Evolutionary conservation across 2,888 invertebrate genomes (phyloP), one percentile per base, ranked within the genome.

Genomic region (Gryllus longicercus): DNA sequence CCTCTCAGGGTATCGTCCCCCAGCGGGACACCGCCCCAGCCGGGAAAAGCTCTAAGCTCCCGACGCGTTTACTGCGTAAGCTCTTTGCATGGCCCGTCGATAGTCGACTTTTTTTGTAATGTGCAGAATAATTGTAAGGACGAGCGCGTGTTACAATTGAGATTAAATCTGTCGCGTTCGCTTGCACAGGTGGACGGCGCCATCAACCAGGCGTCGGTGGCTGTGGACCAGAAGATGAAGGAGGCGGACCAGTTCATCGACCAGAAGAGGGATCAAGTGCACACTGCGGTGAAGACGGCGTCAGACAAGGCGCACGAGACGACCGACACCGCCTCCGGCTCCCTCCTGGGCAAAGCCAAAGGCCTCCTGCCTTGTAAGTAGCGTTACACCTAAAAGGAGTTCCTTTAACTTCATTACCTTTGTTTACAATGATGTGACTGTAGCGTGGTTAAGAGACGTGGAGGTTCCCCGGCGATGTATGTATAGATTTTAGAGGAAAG

Each of bases 241-340:
- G 90, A 91, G 82, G 89, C 92, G 50, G 91, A 91, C 85, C 90
- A 91, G 84, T 91, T 88, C 85, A 87, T 91, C 81, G 91, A 88
- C 84, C 90, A 90, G 83, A 91, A 92, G 85, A 88, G 85, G 77
- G 84, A 84, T 0, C 84, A 85, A 76, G 83, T 82, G 49, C 77
- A 74, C 16, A 75, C 79, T 50, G 84, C 83, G 25, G 82, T 84
- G 76, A 83, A 84, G 78, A 83, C 83, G 75, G 83, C 84, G 75
- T 81, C 83, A 0, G 80, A 82, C 51, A 85, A 85, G 81, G 85
- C 84, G 10, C 81, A 83, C 0, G 87, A 89, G 77, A 88, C 89
- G 25, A 89, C 89, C 11, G 87, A 89, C 2, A 87, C 88, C 75
- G 88, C 88, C 63, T 88, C 89, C 2, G 86, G 88, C 0, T 88